These are phyloP conservation scores for Drosophila ercepeae DNA, from an alignment of 1,140 invertebrate species.

Conservation along the genomic window DNA sequence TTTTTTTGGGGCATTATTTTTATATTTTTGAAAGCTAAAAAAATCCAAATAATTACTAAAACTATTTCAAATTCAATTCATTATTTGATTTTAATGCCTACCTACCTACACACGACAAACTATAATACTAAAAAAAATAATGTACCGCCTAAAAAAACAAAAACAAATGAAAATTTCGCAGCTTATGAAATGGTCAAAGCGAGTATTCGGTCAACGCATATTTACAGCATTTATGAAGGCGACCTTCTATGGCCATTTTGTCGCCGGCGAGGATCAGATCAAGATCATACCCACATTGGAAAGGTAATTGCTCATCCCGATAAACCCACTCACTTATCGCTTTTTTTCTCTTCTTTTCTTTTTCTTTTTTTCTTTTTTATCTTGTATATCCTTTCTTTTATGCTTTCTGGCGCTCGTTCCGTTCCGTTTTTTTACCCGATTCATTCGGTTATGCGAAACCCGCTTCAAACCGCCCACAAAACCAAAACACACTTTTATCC, in stretches of 20 bases:
- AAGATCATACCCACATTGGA: constrained; percentile 82
- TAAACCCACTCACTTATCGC: constrained; percentile 62
- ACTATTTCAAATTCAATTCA: constrained; percentile 17
- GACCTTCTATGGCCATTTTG: constrained; percentile 98
- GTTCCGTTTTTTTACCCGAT: constrained; percentile 28
- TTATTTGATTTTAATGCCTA: constrained; percentile 9
- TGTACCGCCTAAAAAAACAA: constrained; percentile 25
- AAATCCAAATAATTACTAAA: constrained; percentile 1
- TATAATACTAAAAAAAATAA: constrained; percentile 2
- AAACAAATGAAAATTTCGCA: constrained; percentile 84
- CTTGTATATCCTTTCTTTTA: constrained; percentile 17
- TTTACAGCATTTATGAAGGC: constrained; percentile 92
- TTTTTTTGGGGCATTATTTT: neutral
- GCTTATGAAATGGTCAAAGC: constrained; percentile 92
- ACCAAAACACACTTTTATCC: constrained; percentile 9
- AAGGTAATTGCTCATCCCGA: constrained; percentile 76
- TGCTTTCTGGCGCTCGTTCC: constrained; percentile 33
- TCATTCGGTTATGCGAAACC: constrained; percentile 34
- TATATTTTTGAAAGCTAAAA: too few relatives aligned
- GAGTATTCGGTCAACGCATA: constrained; percentile 90
- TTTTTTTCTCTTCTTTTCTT: constrained; percentile 80
- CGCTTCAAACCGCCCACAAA: constrained; percentile 31
- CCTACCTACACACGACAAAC: constrained; percentile 4
- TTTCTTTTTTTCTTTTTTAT: constrained; percentile 56
- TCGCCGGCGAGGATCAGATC: constrained; percentile 90